Evolutionary conservation across 2,888 invertebrate species (phyloP), one percentile per base, ranked within the genome.

Genomic region (Chloromyia formosa): DNA sequence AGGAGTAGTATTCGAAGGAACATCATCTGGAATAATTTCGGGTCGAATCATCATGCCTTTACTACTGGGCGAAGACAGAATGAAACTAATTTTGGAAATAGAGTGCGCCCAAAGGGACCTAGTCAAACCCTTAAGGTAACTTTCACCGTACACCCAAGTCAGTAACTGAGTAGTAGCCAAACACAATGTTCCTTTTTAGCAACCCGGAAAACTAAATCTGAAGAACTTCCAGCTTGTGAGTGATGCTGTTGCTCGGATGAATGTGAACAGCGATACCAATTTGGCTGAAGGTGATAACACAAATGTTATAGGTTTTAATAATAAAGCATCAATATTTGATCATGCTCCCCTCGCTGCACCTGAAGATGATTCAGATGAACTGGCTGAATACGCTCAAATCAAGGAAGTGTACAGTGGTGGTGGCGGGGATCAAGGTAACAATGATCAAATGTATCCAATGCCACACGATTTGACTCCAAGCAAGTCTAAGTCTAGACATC

Each of bases 121-220:
- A 90, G 90, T 79, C 91, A 91, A 83, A 91, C 91, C 40, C 82
- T 91, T 78, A 91, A 91, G 84, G 88, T 88, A 83, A 79, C 76
- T 42, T 58, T 49, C 4, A 1, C 12, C 49, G 12, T 3, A 49
- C 2, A 49, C 49, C 3, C 3, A 42, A 42, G 42, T 42, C 7
- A 9, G 5, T 12, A 42, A 42, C 12, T 42, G 7, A 12, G 49
- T 5, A 49, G 10, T 49, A 12, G 2, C 16, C 3, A 18, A 27
- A 12, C n/a, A 14, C 27, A 2, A 42, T 42, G 16, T 66, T 66
- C 60, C 10, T 74, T 82, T 82, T 35, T 83, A 92, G 90, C 94
- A 95, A 90, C 95, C 95, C 16, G 95, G 95, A 75, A 95, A 95
- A 86, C 86, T 96, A 82, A 95, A 96, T 83, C 88, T 95, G 88